Conservation (phyloP, 2,113 vertebrate genomes). For the Phalacrocorax pelagicus region DNA sequence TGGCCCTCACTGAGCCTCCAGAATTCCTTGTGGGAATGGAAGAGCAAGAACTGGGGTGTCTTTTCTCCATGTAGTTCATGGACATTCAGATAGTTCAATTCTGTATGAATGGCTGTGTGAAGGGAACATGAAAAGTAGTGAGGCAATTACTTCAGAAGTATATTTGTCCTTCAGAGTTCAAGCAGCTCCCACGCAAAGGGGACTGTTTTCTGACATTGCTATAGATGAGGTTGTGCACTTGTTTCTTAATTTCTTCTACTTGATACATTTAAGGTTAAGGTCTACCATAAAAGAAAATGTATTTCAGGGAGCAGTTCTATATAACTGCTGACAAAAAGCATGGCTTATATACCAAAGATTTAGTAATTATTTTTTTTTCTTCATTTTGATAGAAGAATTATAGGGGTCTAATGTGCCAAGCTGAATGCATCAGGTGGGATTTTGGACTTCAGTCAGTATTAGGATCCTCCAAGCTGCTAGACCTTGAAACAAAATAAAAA, state of each 20-base stretch:
- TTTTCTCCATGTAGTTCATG: background rate
- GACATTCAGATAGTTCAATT: background rate
- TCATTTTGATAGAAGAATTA: background rate
- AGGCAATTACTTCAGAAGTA: background rate
- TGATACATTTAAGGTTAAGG: background rate
- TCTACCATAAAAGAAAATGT: background rate
- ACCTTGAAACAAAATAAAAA: background rate
- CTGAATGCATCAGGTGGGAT: background rate
- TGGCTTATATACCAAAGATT: background rate
- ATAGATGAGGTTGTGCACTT: background rate
- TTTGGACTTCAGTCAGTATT: background rate
- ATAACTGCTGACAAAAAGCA: background rate
- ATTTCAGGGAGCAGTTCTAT: background rate
- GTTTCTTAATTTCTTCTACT: background rate
- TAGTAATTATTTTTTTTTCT: fast-evolving
- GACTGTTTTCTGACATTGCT: background rate
- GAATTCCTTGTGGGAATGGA: background rate
- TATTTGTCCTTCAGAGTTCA: background rate
- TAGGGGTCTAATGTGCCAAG: background rate
- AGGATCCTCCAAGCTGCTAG: background rate
- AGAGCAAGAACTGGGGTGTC: background rate
- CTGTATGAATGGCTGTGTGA: background rate
- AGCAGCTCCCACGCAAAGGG: background rate
- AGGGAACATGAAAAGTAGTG: background rate
- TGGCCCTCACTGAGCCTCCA: background rate